Percentiles rank a stretch among this genome's conserved stretches.
Conservation (phyloP, 2,888 invertebrate species). For the Meghimatium bilineatum region DNA sequence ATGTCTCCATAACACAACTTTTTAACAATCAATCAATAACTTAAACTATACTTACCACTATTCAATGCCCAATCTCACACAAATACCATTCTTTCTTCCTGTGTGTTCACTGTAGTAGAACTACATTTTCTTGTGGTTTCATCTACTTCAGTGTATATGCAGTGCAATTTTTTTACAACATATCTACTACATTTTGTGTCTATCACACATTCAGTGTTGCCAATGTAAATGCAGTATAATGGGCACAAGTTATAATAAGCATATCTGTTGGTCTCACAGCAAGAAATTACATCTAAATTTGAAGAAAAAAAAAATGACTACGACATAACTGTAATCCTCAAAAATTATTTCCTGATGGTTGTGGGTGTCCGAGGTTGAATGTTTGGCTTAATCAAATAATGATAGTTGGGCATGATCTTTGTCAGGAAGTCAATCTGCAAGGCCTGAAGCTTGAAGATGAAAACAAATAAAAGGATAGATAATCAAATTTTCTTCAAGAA, state of each 20-base stretch:
- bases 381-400: slow-evolving; percentile 81
- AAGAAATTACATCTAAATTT: neutral
- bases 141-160: too few species aligned
- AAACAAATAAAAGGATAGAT: neutral
- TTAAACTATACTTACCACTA: too few species aligned
- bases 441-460: slow-evolving; percentile 83
- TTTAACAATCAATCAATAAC: too few species aligned
- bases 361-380: slow-evolving; percentile 3
- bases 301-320: neutral
- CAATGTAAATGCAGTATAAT: too few species aligned
- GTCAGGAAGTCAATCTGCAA: slow-evolving; percentile 93
- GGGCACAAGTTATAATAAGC: neutral
- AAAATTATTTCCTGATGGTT: slow-evolving; percentile 33
- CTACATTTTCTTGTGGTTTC: too few species aligned
- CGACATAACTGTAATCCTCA: neutral
- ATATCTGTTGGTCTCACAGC: neutral
- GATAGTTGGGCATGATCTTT: slow-evolving; percentile 95
- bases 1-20: too few species aligned
- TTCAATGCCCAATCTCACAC: too few species aligned
- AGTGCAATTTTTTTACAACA: too few species aligned
- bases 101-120: too few species aligned
- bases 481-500: neutral
- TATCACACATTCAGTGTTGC: too few species aligned
- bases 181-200: too few species aligned
- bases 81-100: too few species aligned